These are phyloP conservation scores for Pteropus rufus DNA, from an alignment of 2,797 vertebrate species.

Conservation along the genomic window DNA sequence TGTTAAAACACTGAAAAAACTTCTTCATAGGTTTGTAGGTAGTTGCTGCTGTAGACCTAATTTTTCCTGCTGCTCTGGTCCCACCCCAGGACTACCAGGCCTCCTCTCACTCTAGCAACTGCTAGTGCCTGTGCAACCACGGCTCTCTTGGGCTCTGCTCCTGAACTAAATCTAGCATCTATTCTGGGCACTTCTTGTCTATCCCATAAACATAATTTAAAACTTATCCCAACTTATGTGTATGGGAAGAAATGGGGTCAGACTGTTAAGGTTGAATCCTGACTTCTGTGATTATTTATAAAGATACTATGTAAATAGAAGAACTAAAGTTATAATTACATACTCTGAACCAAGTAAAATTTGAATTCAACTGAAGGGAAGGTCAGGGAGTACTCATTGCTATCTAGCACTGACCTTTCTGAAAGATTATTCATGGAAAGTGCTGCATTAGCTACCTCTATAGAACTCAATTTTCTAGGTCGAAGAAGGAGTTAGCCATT, in stretches of 20 bases:
- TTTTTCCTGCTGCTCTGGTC: background rate
- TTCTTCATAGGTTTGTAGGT: background rate
- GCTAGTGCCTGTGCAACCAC: background rate
- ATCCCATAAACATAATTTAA: background rate
- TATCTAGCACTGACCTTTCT: background rate
- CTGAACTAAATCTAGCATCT: background rate
- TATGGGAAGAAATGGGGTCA: background rate
- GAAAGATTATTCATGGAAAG: background rate
- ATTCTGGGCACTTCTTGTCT: background rate
- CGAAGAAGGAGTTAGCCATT: background rate
- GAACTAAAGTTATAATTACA: background rate
- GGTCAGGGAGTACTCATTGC: background rate
- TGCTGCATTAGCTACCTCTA: background rate
- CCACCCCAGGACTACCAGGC: accelerated
- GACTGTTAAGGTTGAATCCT: background rate
- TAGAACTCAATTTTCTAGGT: background rate
- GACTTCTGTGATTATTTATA: slow-evolving; percentile 23
- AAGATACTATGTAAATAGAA: background rate
- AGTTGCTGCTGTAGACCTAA: background rate
- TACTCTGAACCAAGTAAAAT: background rate
- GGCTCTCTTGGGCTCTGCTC: background rate
- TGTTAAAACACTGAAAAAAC: background rate
- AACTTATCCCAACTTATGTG: background rate
- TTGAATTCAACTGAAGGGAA: background rate
- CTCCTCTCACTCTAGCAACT: background rate